Conservation (phyloP, 2,888 invertebrate genomes). For the Aleiodes alternator region DNA sequence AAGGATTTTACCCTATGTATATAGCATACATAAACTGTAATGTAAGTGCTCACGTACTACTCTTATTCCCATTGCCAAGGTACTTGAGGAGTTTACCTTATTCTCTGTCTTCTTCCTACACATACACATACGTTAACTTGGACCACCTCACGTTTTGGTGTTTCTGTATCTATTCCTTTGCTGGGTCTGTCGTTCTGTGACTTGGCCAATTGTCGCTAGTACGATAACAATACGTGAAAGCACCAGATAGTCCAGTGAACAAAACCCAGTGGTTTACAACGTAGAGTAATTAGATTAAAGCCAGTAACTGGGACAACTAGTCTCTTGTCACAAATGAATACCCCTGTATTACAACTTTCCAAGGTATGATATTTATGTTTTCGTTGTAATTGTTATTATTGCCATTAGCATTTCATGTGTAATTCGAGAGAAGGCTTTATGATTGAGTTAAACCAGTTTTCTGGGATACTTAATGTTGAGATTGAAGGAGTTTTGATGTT, state of each 20-base stretch:
- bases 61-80: slow-evolving; percentile 39
- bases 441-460: no score
- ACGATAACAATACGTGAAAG: slow-evolving; percentile 46
- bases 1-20: slow-evolving; percentile 18
- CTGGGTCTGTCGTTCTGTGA: background rate
- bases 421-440: no score
- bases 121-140: slow-evolving; percentile 14
- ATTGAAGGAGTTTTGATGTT: no score
- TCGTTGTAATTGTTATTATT: no score
- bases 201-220: slow-evolving; percentile 42
- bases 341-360: no score
- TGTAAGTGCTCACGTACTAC: slow-evolving; percentile 29
- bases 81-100: slow-evolving; percentile 11
- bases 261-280: slow-evolving; percentile 45
- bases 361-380: no score
- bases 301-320: slow-evolving; percentile 62
- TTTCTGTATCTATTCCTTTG: no score
- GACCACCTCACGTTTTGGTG: slow-evolving; percentile 15
- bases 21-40: slow-evolving; percentile 19
- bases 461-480: no score
- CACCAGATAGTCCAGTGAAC: slow-evolving; percentile 42
- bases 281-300: slow-evolving; percentile 65
- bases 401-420: no score
- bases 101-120: background rate
- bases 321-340: slow-evolving; percentile 50